Evolutionary conservation across 2,113 vertebrate genomes (phyloP).

Genomic region (Oryzias woworae): DNA sequence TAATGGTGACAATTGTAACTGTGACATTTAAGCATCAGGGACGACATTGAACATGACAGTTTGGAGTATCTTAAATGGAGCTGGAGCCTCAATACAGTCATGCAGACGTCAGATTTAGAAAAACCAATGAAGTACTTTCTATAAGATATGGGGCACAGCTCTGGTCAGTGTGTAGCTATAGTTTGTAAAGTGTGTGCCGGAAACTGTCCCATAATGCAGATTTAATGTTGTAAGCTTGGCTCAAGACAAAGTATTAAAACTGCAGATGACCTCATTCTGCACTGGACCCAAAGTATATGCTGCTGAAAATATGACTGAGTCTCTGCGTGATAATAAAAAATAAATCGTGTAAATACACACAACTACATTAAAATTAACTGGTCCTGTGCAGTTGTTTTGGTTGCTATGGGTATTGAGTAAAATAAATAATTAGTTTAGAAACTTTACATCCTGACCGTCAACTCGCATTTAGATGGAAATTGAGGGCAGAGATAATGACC

Average conservation of each 20-base stretch:
- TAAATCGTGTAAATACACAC: neutral
- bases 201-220: constrained; percentile 7
- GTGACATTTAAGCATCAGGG: too few relatives aligned
- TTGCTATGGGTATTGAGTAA: too few relatives aligned
- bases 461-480: constrained; percentile 6
- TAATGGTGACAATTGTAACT: too few relatives aligned
- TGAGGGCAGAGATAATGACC: constrained; percentile 19
- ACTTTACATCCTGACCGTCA: constrained; percentile 13
- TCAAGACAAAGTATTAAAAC: constrained; percentile 29
- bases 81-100: too few relatives aligned
- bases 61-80: too few relatives aligned
- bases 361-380: constrained; percentile 38
- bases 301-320: constrained; percentile 15
- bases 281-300: constrained; percentile 9
- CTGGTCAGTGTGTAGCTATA: constrained; percentile 18
- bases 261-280: constrained; percentile 19
- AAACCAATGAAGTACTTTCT: constrained; percentile 5
- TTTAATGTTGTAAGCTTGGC: constrained; percentile 40
- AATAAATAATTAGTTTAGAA: too few relatives aligned
- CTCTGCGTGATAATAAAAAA: neutral
- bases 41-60: too few relatives aligned
- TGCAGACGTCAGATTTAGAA: neutral
- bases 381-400: constrained; percentile 10
- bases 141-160: constrained; percentile 2
- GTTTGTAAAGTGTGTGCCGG: constrained; percentile 31